Percentiles rank a stretch among this genome's conserved stretches.
These are phyloP conservation scores for Neomonachus schauinslandi DNA, from an alignment of 2,113 vertebrate genomes.

Conservation along the genomic window DNA sequence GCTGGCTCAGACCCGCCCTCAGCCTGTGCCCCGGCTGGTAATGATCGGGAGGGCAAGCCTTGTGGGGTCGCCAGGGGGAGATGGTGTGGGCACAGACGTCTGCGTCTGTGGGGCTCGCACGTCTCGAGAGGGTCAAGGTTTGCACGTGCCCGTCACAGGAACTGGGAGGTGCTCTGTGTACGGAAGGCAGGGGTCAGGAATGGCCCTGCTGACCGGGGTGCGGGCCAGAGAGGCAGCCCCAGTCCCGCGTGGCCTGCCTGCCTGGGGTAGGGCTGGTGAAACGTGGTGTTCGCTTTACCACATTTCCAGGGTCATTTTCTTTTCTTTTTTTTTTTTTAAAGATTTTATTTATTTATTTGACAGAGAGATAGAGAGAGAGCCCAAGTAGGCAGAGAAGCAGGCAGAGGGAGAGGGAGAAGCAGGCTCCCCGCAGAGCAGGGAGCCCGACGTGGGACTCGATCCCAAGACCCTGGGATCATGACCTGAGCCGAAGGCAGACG, in stretches of 20 bases:
- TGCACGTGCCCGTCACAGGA: not conserved
- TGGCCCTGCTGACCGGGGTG: not conserved
- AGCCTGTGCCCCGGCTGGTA: fast-evolving
- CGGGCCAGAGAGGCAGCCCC: not conserved
- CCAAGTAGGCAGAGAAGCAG: no score
- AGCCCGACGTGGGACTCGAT: no score
- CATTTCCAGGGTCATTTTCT: not conserved
- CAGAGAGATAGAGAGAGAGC: no score
- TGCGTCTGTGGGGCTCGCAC: not conserved
- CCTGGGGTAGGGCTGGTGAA: not conserved
- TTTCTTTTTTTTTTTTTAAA: no score
- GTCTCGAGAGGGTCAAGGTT: no score
- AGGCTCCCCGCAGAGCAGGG: no score
- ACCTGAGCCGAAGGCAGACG: no score
- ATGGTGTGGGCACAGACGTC: not conserved
- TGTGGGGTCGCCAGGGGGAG: not conserved
- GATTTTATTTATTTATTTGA: no score
- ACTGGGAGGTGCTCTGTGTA: not conserved
- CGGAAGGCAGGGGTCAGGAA: not conserved
- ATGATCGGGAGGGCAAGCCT: not conserved
- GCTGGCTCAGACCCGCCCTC: not conserved
- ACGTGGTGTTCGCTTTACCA: not conserved
- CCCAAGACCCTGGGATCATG: no score
- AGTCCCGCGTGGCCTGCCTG: not conserved
- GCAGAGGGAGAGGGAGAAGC: no score